Base-by-base conservation (phyloP, 2,888 invertebrate species). In the Epirrhoe tristata region DNA sequence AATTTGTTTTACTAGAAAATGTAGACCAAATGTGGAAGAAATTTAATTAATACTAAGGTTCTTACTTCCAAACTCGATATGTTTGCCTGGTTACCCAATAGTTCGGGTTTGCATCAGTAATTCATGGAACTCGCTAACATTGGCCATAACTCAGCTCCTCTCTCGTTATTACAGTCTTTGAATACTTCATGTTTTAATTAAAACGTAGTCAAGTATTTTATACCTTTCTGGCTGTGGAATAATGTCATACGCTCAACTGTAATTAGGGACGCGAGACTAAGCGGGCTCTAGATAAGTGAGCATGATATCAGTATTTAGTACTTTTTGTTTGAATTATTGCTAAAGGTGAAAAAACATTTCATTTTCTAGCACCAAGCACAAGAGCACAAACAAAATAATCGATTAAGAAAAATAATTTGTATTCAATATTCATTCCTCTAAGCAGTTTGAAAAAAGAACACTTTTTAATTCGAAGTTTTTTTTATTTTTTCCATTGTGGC, bases 151-250 rank as follows among this genome's bases (percentile, higher is more conserved):
- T 81, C 77, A 75, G 73, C 79, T 79, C 75, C 75, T 74, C 79
- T 73, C 76, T 81, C 81, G 84, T 85, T 86, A 85, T 85, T 82
- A 81, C 83, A 80, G 79, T 78, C 82, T 87, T 86, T 88, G 87
- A 86, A 89, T 87, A 84, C 83, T 86, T 85, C 79, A 86, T 84
- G 84, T 78, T 81, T 86, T 89, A 89, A 90, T 90, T 89, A 89
- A 88, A 89, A 82, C 77, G 74, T 72, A 79, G 76, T 77, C 78
- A 74, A 69, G 74, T 72, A 77, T 82, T 85, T 81, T 80, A 78
- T 79, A 80, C 77, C 58, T 57, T 12, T 43, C 58, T 39, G 53
- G 55, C 51, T 53, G 17, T 55, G 58, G 63, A 72, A 32, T 39
- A 61, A 64, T 63, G 58, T 51, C 50, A 43, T 12, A 43, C 10